phyloP scores from a whole-genome alignment of 2,113 vertebrate species.

The Tenrec ecaudatus region DNA sequence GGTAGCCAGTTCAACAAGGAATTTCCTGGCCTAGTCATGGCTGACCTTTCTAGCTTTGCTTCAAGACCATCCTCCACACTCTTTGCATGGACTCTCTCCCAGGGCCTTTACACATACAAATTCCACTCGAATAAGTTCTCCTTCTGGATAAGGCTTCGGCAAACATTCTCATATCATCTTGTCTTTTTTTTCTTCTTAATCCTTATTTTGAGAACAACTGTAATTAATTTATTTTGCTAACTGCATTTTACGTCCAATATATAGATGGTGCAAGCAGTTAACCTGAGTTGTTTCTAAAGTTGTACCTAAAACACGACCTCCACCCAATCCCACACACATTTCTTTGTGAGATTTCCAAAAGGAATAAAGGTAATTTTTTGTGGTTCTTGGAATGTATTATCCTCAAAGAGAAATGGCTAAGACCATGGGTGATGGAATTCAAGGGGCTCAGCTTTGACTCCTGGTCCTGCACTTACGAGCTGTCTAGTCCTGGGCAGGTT shows the following conservation, averaged over 20 bases:
- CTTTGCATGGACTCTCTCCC: background rate
- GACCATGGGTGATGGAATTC: background rate
- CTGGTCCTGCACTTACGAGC: background rate
- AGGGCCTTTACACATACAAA: no score
- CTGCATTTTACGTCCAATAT: background rate
- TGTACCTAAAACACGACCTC: background rate
- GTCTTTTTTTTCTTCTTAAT: background rate
- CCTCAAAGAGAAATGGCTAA: background rate
- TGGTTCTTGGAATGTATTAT: background rate
- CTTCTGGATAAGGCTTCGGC: background rate
- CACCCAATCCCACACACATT: background rate
- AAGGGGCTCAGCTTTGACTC: background rate
- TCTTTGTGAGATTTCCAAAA: background rate
- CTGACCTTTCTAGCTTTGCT: background rate
- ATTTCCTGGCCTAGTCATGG: background rate
- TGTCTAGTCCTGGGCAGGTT: background rate
- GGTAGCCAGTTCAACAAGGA: background rate
- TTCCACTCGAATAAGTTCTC: background rate
- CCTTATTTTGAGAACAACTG: background rate
- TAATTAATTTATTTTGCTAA: constrained; percentile 7
- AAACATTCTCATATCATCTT: background rate
- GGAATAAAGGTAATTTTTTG: background rate
- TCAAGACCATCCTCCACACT: background rate
- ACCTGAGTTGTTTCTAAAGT: background rate
- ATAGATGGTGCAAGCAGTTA: background rate